Percentiles rank a stretch among this genome's conserved stretches.
Evolutionary conservation across 2,888 invertebrate genomes (phyloP).

Genomic region (Drosophila borborema): DNA sequence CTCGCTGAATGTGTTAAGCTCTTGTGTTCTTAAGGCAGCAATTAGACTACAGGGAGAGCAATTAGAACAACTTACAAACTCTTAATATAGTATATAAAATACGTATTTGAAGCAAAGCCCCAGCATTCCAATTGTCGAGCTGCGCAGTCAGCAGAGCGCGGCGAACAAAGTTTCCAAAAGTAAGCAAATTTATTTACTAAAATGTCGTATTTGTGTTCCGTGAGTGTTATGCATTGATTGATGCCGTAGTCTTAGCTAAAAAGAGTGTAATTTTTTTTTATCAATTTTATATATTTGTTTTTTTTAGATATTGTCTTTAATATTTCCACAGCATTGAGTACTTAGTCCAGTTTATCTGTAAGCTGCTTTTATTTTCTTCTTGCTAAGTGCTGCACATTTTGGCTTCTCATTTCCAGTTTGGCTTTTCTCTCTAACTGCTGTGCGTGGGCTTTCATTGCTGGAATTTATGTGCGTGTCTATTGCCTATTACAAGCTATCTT

Average conservation of each 20-base stretch:
- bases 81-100: not conserved
- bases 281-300: not conserved
- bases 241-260: slow-evolving; percentile 6
- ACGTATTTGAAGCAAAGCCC: slow-evolving; percentile 13
- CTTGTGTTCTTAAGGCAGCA: slow-evolving; percentile 32
- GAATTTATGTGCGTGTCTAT: slow-evolving; percentile 54
- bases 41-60: slow-evolving; percentile 65
- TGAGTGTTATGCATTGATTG: slow-evolving; percentile 14
- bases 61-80: slow-evolving; percentile 36
- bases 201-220: slow-evolving; percentile 24
- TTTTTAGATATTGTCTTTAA: not conserved
- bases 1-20: slow-evolving; percentile 9
- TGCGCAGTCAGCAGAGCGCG: slow-evolving; percentile 57
- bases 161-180: slow-evolving; percentile 72
- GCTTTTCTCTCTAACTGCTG: slow-evolving; percentile 9
- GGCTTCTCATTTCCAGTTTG: slow-evolving; percentile 1
- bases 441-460: slow-evolving; percentile 34
- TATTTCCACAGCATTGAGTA: not conserved
- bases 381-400: slow-evolving; percentile 9
- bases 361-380: not conserved
- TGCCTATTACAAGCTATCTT: slow-evolving; percentile 58
- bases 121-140: slow-evolving; percentile 29
- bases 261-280: not conserved
- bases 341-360: not conserved
- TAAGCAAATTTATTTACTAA: slow-evolving; percentile 57